phyloP scores from a whole-genome alignment of 1,140 invertebrate genomes.

The Ruditapes philippinarum region DNA sequence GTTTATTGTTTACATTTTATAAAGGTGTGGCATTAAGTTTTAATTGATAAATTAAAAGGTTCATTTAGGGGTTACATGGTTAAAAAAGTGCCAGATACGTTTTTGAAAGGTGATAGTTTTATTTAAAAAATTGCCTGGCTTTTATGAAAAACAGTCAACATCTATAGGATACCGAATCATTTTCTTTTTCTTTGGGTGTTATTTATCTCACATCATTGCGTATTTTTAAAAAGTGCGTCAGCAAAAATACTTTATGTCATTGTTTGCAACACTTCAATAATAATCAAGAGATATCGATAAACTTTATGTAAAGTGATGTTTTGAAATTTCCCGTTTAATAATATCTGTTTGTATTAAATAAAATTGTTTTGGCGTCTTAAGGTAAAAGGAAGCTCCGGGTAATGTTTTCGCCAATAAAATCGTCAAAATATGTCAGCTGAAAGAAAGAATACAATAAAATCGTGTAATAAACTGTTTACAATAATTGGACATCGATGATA shows the following conservation, averaged over 20 bases:
- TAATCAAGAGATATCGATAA: background rate
- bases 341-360: background rate
- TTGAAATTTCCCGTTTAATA: background rate
- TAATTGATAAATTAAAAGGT: too few species aligned
- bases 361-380: background rate
- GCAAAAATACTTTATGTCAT: background rate
- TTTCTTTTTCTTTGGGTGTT: too few species aligned
- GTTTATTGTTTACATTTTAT: too few species aligned
- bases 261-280: background rate
- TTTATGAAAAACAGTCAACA: too few species aligned
- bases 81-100: too few species aligned
- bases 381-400: background rate
- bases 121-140: too few species aligned
- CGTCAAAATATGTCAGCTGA: constrained; percentile 23
- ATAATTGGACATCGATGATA: constrained; percentile 4
- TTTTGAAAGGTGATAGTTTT: too few species aligned
- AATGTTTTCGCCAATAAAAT: constrained; percentile 25
- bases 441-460: background rate
- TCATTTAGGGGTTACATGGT: too few species aligned
- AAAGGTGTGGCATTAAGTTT: too few species aligned
- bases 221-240: too few species aligned
- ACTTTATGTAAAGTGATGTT: background rate
- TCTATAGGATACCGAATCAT: too few species aligned
- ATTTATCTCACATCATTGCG: too few species aligned
- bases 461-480: background rate